A percentile compares a stretch with the other conserved stretches of the same genome.
Conservation (phyloP, 2,888 invertebrate species). For the Melipona bicolor region DNA sequence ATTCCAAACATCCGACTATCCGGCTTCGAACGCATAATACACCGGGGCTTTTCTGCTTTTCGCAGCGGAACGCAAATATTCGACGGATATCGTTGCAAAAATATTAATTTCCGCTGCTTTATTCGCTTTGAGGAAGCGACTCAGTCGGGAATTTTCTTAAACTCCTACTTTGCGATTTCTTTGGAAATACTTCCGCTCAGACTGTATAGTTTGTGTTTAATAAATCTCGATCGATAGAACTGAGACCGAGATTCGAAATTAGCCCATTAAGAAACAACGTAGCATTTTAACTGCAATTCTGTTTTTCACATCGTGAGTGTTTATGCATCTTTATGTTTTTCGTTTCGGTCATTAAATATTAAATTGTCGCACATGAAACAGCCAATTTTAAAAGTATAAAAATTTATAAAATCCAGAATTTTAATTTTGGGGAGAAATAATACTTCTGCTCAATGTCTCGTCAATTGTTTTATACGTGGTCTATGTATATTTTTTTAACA, state of each 20-base stretch:
- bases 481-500: too few species aligned
- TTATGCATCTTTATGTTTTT: too few species aligned
- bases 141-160: neutral
- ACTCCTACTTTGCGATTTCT: neutral
- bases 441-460: too few species aligned
- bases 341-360: too few species aligned
- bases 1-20: slow-evolving; percentile 22
- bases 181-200: neutral
- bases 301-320: too few species aligned
- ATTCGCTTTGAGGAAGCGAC: neutral
- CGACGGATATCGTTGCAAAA: neutral
- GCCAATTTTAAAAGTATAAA: too few species aligned
- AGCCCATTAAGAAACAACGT: too few species aligned
- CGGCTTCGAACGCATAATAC: neutral
- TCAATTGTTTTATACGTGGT: too few species aligned
- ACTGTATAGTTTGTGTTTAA: neutral
- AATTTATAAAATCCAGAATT: too few species aligned
- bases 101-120: neutral
- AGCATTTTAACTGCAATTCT: too few species aligned
- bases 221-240: neutral
- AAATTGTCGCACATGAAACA: too few species aligned
- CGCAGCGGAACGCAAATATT: neutral
- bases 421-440: too few species aligned
- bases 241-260: neutral
- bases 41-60: neutral